These are phyloP conservation scores for Lacerta agilis DNA, from an alignment of 2,797 vertebrate genomes.

Conservation along the genomic window DNA sequence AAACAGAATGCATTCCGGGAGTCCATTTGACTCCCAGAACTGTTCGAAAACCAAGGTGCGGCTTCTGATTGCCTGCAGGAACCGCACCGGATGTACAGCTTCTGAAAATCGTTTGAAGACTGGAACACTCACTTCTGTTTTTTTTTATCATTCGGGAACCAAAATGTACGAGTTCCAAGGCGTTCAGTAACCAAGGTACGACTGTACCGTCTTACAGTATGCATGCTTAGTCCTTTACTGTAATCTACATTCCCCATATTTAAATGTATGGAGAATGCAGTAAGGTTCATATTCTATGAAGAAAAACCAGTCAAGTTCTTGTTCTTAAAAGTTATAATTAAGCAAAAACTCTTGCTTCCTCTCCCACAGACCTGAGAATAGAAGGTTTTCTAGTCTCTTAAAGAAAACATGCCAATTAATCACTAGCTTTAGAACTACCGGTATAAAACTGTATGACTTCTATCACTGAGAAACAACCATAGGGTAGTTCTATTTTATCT, in stretches of 20 bases:
- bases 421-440: background rate
- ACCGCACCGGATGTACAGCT: accelerated
- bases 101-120: too few species aligned
- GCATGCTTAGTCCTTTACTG: background rate
- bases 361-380: background rate
- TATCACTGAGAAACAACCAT: background rate
- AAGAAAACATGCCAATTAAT: background rate
- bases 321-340: background rate
- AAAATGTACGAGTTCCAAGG: too few species aligned
- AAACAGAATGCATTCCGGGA: too few species aligned
- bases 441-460: background rate
- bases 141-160: too few species aligned
- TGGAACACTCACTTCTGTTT: too few species aligned
- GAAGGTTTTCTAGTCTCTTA: background rate
- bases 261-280: background rate
- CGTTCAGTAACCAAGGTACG: too few species aligned
- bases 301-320: background rate
- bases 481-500: background rate
- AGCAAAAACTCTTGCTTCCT: background rate
- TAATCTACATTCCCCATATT: background rate
- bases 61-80: too few species aligned
- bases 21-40: too few species aligned
- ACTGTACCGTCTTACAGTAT: background rate
- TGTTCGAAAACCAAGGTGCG: too few species aligned
- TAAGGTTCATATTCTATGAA: background rate